These are phyloP conservation scores for Anas georgica DNA, from an alignment of 2,797 vertebrate genomes.

Conservation along the genomic window DNA sequence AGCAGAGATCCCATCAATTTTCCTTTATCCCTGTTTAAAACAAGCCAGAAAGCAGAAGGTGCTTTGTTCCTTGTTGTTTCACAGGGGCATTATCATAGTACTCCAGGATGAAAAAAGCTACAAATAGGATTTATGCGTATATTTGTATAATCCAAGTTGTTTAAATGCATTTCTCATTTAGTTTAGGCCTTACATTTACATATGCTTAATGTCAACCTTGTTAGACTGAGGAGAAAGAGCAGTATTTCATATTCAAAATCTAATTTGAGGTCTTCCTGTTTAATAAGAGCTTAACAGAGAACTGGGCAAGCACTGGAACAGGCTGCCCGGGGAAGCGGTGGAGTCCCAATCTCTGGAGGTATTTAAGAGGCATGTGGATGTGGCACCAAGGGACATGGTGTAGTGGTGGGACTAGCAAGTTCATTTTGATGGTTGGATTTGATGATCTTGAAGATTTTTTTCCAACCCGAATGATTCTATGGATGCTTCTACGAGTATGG, in stretches of 20 bases:
- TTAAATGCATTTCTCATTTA: not conserved
- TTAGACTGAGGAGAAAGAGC: not conserved
- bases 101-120: not conserved
- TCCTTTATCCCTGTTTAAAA: not conserved
- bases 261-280: not conserved
- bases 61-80: not conserved
- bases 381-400: not conserved
- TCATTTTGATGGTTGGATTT: not conserved
- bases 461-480: not conserved
- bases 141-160: not conserved
- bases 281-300: not conserved
- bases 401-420: not conserved
- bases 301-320: not conserved
- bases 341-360: not conserved
- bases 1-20: not conserved
- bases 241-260: not conserved
- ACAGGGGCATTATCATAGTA: not conserved
- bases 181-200: not conserved
- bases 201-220: not conserved
- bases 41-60: not conserved
- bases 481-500: not conserved
- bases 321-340: not conserved
- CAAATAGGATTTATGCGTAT: not conserved
- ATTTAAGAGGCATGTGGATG: not conserved
- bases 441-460: not conserved